Percentiles rank a stretch among this genome's conserved stretches.
Conservation (phyloP, 2,113 vertebrate genomes). For the Bubo scandiacus region DNA sequence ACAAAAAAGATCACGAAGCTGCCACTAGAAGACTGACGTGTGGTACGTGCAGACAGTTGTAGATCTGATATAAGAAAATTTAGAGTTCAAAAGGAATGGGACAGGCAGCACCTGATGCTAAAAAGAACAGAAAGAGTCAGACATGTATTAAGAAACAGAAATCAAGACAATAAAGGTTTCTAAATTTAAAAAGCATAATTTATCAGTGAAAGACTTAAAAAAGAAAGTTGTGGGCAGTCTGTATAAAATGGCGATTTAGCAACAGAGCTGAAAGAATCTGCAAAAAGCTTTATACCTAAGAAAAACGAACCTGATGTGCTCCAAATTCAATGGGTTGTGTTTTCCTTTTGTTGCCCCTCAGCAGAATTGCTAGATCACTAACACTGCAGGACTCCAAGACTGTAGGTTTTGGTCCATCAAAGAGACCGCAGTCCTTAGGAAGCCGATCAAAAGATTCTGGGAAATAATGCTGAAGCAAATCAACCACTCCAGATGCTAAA, state of each 20-base stretch:
- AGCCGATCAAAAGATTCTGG: constrained; percentile 84
- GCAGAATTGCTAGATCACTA: constrained; percentile 81
- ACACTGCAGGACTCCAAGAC: constrained; percentile 82
- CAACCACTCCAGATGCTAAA: constrained; percentile 81
- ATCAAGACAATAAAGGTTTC: neutral
- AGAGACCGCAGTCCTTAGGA: constrained; percentile 79
- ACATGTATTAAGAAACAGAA: neutral
- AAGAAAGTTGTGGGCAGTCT: neutral
- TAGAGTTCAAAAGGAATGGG: neutral
- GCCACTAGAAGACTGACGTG: neutral
- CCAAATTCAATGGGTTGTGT: constrained; percentile 85
- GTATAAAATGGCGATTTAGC: neutral
- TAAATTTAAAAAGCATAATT: neutral
- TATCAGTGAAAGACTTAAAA: neutral
- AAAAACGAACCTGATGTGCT: constrained; percentile 80
- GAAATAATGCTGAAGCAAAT: constrained; percentile 82
- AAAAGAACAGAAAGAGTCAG: neutral
- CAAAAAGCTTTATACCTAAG: neutral
- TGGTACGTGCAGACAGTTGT: neutral
- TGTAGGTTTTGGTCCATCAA: constrained; percentile 78
- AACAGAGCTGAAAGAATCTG: neutral
- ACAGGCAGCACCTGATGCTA: neutral
- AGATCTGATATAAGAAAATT: neutral
- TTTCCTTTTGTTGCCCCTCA: constrained; percentile 84
- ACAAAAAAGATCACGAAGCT: neutral